Evolutionary conservation across 2,888 invertebrate species (phyloP), one percentile per base, ranked within the genome.

Genomic region (Hirtodrosophila cameraria): DNA sequence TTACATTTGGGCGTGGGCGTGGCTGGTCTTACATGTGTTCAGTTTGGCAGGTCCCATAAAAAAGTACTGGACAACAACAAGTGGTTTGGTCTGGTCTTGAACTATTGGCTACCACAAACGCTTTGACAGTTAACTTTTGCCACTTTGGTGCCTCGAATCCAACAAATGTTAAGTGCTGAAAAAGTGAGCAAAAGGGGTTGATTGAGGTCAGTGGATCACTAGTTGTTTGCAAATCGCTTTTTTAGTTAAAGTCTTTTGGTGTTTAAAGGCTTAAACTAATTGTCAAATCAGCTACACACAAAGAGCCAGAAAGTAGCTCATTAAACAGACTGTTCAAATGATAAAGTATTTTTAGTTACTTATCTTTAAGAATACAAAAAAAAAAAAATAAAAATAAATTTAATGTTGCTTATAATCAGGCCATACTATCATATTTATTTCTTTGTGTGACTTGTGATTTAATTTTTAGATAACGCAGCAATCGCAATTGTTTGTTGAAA

Each of bases 161-260:
- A 11, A 33, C 11, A 59, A n/a, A 30, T 38, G 58, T 18, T 43
- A 25, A 23, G 11, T 25, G 11, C 39, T 15, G 16, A 16, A 6
- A 13, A 45, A 20, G 20, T 30, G 41, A 20, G 25, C 28, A 8
- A 41, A 46, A 27, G 18, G 11, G 38, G 38, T 54, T 63, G 64
- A 74, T 69, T 69, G 75, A 57, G 75, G 78, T 69, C 50, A 69
- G 43, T 63, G 50, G 74, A 38, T 73, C 46, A 53, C n/a, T n/a
- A 43, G 46, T 50, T 61, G 54, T 57, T 54, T 36, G 33, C 5
- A 48, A 52, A 55, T 42, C 39, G 46, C 28, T 48, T 50, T 41
- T 42, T 13, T 11, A 33, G 30, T 2, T 36, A 15, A 42, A 53
- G 30, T 48, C 43, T 48, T 13, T 2, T 15, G 4, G 30, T n/a